These are phyloP conservation scores for Dendrocincla fuliginosa DNA, from an alignment of 2,797 vertebrate species.

Conservation along the genomic window DNA sequence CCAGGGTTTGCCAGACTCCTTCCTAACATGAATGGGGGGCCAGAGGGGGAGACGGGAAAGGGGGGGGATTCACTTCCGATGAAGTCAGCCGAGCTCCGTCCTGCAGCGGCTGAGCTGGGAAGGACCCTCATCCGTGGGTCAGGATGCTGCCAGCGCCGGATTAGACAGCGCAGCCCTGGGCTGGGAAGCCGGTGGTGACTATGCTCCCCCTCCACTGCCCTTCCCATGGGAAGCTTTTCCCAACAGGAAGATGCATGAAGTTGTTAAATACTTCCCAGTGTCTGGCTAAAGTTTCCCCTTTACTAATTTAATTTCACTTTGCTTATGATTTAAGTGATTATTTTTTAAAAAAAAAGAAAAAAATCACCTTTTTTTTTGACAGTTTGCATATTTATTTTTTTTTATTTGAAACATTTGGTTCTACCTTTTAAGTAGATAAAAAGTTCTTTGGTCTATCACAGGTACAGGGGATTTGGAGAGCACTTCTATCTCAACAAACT, in stretches of 20 bases:
- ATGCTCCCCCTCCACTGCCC: accelerated
- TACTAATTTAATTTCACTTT: not conserved
- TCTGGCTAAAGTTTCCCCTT: not conserved
- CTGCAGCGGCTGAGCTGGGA: not conserved
- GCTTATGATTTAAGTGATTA: not conserved
- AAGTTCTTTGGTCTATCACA: not conserved
- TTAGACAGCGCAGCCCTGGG: not conserved
- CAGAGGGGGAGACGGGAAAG: not conserved
- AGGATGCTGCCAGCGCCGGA: not conserved
- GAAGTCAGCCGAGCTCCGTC: not conserved
- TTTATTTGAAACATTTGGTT: not conserved
- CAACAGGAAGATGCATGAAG: not conserved
- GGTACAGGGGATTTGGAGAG: not conserved
- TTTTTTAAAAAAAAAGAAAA: not conserved
- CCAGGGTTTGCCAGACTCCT: conserved; percentile 42
- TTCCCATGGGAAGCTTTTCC: conserved; percentile 25
- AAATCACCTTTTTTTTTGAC: accelerated
- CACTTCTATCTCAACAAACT: not conserved
- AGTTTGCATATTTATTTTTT: not conserved
- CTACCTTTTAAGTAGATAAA: not conserved
- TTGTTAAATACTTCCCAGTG: conserved; percentile 1
- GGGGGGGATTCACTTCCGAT: conserved; percentile 37
- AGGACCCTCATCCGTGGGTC: not conserved
- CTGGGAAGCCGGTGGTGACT: not conserved
- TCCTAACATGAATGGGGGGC: conserved; percentile 33